These are phyloP conservation scores for Pollenia labialis DNA, from an alignment of 2,888 invertebrate species.

Conservation along the genomic window DNA sequence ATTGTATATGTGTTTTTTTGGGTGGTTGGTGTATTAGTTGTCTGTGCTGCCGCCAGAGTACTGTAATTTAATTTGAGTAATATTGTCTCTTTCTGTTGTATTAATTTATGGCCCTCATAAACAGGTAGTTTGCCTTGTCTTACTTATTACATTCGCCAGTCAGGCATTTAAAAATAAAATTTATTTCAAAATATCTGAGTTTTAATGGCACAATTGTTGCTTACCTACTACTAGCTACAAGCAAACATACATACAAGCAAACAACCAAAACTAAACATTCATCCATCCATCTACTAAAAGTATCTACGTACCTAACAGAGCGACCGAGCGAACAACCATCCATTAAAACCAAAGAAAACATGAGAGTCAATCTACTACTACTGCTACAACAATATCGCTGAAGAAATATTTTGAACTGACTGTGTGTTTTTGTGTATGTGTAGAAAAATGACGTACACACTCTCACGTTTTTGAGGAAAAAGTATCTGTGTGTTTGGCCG, in stretches of 20 bases:
- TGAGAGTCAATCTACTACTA: slow-evolving; percentile 56
- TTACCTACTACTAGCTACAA: slow-evolving; percentile 60
- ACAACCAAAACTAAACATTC: background rate
- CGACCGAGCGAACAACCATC: slow-evolving; percentile 39
- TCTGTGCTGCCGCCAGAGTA: slow-evolving; percentile 38
- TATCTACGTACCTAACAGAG: slow-evolving; percentile 27
- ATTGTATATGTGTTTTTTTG: slow-evolving; percentile 10
- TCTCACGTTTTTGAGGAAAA: slow-evolving; percentile 63
- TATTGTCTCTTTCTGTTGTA: slow-evolving; percentile 67
- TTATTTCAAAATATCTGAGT: slow-evolving; percentile 70
- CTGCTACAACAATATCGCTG: slow-evolving; percentile 21
- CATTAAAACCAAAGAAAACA: slow-evolving; percentile 57
- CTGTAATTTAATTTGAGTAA: slow-evolving; percentile 16
- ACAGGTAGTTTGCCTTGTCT: slow-evolving; percentile 72
- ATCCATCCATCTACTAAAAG: slow-evolving; percentile 32
- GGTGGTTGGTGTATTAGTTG: slow-evolving; percentile 22
- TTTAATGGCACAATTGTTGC: slow-evolving; percentile 83
- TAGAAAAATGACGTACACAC: slow-evolving; percentile 59
- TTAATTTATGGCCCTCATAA: slow-evolving; percentile 57
- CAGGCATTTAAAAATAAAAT: slow-evolving; percentile 67
- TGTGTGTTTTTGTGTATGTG: slow-evolving; percentile 44
- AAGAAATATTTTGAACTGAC: slow-evolving; percentile 54
- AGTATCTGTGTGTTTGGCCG: slow-evolving; percentile 72
- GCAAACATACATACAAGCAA: slow-evolving; percentile 26
- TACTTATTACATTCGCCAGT: slow-evolving; percentile 43